A percentile compares a stretch with the other conserved stretches of the same genome.
These are phyloP conservation scores for Unio pictorum DNA, from an alignment of 2,888 invertebrate genomes.

Conservation along the genomic window DNA sequence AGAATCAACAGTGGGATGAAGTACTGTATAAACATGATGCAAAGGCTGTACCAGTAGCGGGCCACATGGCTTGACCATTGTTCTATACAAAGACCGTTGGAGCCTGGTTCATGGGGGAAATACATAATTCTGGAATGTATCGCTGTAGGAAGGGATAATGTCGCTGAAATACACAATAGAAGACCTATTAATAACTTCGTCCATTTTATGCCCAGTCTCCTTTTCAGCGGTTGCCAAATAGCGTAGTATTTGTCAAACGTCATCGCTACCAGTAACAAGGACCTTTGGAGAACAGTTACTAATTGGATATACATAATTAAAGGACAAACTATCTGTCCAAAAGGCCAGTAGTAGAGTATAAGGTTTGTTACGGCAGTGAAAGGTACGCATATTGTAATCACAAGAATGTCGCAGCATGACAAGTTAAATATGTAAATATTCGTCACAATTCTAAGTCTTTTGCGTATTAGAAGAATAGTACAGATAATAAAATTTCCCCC, in stretches of 20 bases:
- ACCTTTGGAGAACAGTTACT: constrained; percentile 79
- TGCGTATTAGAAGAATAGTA: constrained; percentile 86
- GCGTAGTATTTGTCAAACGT: constrained; percentile 92
- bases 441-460: constrained; percentile 91
- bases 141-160: constrained; percentile 86
- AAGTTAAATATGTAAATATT: constrained; percentile 77
- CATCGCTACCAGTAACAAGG: constrained; percentile 92
- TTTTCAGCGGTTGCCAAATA: constrained; percentile 89
- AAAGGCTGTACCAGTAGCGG: constrained; percentile 78
- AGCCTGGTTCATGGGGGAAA: constrained; percentile 23
- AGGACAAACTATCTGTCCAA: constrained; percentile 86
- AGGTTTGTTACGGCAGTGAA: constrained; percentile 81
- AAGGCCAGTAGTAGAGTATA: constrained; percentile 84
- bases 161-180: constrained; percentile 84
- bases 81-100: constrained; percentile 48
- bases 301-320: constrained; percentile 85
- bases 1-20: constrained; percentile 85
- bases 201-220: constrained; percentile 82
- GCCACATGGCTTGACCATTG: constrained; percentile 38
- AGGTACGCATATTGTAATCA: constrained; percentile 72
- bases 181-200: constrained; percentile 80
- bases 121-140: constrained; percentile 77
- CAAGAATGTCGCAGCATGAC: constrained; percentile 71
- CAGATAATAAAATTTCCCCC: constrained; percentile 79
- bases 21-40: constrained; percentile 84